These are phyloP conservation scores for Stichopus horrens DNA, from an alignment of 53 echinoderm and acorn worm genomes.

Conservation along the genomic window DNA sequence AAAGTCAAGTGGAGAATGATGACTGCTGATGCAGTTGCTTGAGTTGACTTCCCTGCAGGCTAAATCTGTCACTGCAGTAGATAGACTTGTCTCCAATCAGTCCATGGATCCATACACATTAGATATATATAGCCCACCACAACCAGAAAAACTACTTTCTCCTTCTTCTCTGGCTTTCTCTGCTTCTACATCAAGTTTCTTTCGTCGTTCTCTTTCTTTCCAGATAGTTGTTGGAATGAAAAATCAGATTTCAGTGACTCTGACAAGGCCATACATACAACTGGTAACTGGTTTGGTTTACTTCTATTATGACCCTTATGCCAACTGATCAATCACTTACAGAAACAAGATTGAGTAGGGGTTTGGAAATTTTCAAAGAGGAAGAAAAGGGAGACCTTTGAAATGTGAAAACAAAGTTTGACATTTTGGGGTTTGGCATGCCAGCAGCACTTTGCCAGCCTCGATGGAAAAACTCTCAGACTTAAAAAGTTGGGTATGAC, in stretches of 20 bases:
- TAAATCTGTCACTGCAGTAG: slow-evolving; percentile 36
- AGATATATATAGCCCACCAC: slow-evolving; percentile 10
- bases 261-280: not conserved
- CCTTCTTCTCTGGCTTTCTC: not conserved
- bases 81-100: slow-evolving; percentile 4
- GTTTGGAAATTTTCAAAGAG: not conserved
- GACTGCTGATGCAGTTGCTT: too few relatives aligned
- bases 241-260: slow-evolving; percentile 16
- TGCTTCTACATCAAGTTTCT: slow-evolving; percentile 17
- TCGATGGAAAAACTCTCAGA: slow-evolving; percentile 7
- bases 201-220: not conserved
- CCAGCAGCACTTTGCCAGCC: not conserved
- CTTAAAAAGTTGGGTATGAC: not conserved
- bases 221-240: not conserved
- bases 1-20: too few relatives aligned
- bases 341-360: slow-evolving; percentile 30
- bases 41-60: slow-evolving; percentile 1
- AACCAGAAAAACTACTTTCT: not conserved
- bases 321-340: slow-evolving; percentile 38
- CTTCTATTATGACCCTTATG: slow-evolving; percentile 27
- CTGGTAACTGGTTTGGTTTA: slow-evolving; percentile 1
- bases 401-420: slow-evolving; percentile 41
- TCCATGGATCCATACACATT: not conserved
- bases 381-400: slow-evolving; percentile 28
- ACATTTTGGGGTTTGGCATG: slow-evolving; percentile 44